A percentile compares a stretch with the other conserved stretches of the same genome.
These are phyloP conservation scores for Borostomias antarcticus DNA, from an alignment of 2,797 vertebrate genomes.

Conservation along the genomic window DNA sequence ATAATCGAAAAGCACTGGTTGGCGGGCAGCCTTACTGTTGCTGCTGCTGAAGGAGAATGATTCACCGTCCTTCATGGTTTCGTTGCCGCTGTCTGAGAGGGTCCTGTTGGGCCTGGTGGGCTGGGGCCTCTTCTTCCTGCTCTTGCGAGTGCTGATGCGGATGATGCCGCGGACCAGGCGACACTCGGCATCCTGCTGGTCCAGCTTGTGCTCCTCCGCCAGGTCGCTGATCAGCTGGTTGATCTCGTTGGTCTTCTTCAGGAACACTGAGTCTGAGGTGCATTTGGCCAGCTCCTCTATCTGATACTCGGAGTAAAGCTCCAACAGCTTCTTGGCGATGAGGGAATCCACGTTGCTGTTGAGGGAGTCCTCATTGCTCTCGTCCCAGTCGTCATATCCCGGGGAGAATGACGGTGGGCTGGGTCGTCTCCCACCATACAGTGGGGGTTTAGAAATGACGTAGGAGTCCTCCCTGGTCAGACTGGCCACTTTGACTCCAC, in stretches of 20 bases:
- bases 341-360: slow-evolving; percentile 90
- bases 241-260: slow-evolving; percentile 92
- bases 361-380: slow-evolving; percentile 82
- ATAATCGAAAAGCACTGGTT: background rate
- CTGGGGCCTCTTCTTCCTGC: slow-evolving; percentile 61
- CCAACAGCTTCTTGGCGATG: slow-evolving; percentile 90
- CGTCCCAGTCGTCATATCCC: slow-evolving; percentile 78
- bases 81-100: slow-evolving; percentile 88
- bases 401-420: slow-evolving; percentile 66
- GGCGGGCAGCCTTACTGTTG: slow-evolving; percentile 79
- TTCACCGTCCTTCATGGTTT: slow-evolving; percentile 86
- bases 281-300: slow-evolving; percentile 94
- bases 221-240: slow-evolving; percentile 93
- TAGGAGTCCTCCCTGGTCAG: slow-evolving; percentile 76
- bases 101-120: slow-evolving; percentile 59
- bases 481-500: slow-evolving; percentile 85
- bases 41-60: slow-evolving; percentile 78
- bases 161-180: slow-evolving; percentile 92
- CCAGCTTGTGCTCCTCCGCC: slow-evolving; percentile 92
- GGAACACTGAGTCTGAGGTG: slow-evolving; percentile 92
- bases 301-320: slow-evolving; percentile 95
- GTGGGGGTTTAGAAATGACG: slow-evolving; percentile 12
- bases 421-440: slow-evolving; percentile 27
- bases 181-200: slow-evolving; percentile 92
- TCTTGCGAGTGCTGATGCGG: slow-evolving; percentile 93